Conservation (phyloP, 1,140 invertebrate genomes). For the Solen grandis region DNA sequence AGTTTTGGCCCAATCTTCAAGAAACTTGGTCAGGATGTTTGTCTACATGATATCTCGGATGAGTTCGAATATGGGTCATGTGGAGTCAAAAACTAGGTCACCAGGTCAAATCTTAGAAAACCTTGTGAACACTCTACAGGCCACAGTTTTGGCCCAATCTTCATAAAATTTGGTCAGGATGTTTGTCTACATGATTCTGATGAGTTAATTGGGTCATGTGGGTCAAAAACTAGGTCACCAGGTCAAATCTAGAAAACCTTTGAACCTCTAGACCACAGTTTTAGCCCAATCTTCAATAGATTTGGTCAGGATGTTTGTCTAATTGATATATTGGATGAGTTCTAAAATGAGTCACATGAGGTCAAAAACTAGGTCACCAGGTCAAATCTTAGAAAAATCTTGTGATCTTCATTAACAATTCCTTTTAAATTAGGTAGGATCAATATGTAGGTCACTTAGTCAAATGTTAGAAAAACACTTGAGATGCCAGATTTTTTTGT, state of each 20-base stretch:
- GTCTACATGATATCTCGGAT: background rate
- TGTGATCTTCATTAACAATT: too few relatives aligned
- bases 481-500: too few relatives aligned
- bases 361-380: background rate
- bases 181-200: background rate
- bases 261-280: background rate
- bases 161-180: background rate
- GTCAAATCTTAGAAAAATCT: background rate
- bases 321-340: background rate
- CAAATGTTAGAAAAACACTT: too few relatives aligned
- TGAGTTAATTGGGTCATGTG: background rate
- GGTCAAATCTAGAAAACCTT: background rate
- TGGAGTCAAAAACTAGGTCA: background rate
- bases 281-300: background rate
- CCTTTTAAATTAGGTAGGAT: too few relatives aligned
- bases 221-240: background rate
- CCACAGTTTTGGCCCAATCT: background rate
- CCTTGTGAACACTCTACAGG: background rate
- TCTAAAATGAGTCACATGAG: background rate
- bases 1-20: background rate
- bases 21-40: background rate
- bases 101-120: background rate
- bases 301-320: background rate
- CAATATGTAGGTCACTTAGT: too few relatives aligned
- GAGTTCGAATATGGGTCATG: background rate